These are phyloP conservation scores for Hippoglossus hippoglossus DNA, from an alignment of 2,797 vertebrate species.

Conservation along the genomic window DNA sequence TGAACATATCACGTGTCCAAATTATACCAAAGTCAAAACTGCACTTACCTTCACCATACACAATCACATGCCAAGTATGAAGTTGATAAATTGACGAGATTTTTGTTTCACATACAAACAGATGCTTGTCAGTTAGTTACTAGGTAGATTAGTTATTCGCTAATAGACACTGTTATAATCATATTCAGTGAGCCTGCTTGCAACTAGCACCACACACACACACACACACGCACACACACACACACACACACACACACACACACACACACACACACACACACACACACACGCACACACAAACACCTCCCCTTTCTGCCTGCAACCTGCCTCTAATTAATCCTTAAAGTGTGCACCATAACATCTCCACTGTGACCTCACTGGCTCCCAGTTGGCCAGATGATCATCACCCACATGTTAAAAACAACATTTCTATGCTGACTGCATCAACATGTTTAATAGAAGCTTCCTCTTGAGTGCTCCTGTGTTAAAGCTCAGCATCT, in stretches of 20 bases:
- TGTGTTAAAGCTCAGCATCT: conserved; percentile 58
- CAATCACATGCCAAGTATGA: too few relatives aligned
- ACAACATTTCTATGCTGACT: conserved; percentile 62
- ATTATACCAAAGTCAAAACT: too few relatives aligned
- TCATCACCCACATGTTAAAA: conserved; percentile 58
- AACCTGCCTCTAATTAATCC: conserved; percentile 63
- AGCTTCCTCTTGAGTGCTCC: conserved; percentile 60
- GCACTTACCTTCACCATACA: too few relatives aligned
- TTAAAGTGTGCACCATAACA: conserved; percentile 40
- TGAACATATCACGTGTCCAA: too few relatives aligned
- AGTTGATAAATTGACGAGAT: too few relatives aligned
- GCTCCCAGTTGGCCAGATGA: conserved; percentile 56
- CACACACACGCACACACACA: conserved; percentile 16
- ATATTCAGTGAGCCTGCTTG: conserved; percentile 39
- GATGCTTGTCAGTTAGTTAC: too few relatives aligned
- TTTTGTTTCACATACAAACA: too few relatives aligned
- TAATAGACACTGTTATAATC: conserved; percentile 69
- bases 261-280: conserved; percentile 20
- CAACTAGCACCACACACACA: background rate
- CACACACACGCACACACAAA: conserved; percentile 13
- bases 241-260: conserved; percentile 14
- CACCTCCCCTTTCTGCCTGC: conserved; percentile 15
- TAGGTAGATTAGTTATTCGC: conserved; percentile 53
- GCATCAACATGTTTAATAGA: conserved; percentile 54
- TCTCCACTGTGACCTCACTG: conserved; percentile 53